Percentiles rank a stretch among this genome's conserved stretches.
These are phyloP conservation scores for Boleophthalmus pectinirostris DNA, from an alignment of 2,113 vertebrate genomes.

Conservation along the genomic window DNA sequence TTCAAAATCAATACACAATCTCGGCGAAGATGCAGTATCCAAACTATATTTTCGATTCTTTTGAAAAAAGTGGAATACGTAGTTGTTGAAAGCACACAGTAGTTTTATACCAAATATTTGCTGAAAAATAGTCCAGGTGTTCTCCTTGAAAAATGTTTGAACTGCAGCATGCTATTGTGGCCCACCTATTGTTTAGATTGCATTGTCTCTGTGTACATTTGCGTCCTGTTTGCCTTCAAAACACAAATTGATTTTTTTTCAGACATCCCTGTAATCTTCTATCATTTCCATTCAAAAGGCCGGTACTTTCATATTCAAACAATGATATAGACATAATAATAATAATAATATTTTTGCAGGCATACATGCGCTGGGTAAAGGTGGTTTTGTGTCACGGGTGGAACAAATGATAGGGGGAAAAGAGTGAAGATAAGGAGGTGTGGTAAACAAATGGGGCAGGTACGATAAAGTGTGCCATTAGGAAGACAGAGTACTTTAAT, in stretches of 20 bases:
- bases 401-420: slow-evolving; percentile 12
- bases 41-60: slow-evolving; percentile 5
- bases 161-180: slow-evolving; percentile 32
- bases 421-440: slow-evolving; percentile 18
- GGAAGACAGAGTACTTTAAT: slow-evolving; percentile 45
- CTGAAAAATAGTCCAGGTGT: slow-evolving; percentile 23
- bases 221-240: slow-evolving; percentile 41
- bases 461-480: slow-evolving; percentile 35
- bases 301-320: slow-evolving; percentile 15
- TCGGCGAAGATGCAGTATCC: neutral
- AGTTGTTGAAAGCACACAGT: slow-evolving; percentile 29
- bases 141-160: slow-evolving; percentile 45
- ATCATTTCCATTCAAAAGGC: slow-evolving; percentile 44
- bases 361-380: neutral
- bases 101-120: slow-evolving; percentile 25
- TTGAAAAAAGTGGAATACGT: slow-evolving; percentile 7
- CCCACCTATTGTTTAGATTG: slow-evolving; percentile 42
- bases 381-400: neutral
- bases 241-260: slow-evolving; percentile 59
- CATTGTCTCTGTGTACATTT: slow-evolving; percentile 33
- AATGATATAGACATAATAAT: neutral
- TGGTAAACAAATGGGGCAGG: slow-evolving; percentile 33
- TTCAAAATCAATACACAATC: slow-evolving; percentile 27
- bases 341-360: neutral
- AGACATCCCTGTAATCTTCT: slow-evolving; percentile 52